Conservation (phyloP, 1,140 invertebrate genomes). For the Capitella teleta region DNA sequence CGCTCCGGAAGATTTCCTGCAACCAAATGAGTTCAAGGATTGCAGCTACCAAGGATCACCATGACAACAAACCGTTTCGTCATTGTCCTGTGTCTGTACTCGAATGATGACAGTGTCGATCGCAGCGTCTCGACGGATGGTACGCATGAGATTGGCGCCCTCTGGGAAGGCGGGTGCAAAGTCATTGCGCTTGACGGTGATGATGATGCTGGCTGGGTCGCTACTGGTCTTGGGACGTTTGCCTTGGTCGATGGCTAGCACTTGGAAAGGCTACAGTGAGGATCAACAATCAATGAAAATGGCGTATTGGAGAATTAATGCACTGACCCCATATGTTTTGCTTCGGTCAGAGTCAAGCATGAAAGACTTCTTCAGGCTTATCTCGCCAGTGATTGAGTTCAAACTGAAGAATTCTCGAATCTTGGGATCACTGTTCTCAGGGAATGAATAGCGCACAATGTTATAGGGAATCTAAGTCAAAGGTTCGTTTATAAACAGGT, state of each 20-base stretch:
- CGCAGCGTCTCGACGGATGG: neutral
- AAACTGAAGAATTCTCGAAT: conserved; percentile 22
- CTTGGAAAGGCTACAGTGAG: conserved; percentile 2
- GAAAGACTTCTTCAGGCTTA: conserved; percentile 20
- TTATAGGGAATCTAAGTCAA: conserved; percentile 21
- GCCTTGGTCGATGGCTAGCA: conserved; percentile 5
- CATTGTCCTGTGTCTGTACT: conserved; percentile 4
- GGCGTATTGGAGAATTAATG: too few relatives aligned
- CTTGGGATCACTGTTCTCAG: conserved; percentile 12
- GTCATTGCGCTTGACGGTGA: conserved; percentile 35
- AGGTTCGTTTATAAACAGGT: too few relatives aligned
- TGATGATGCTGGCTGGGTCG: conserved; percentile 19
- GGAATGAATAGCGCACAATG: conserved; percentile 18
- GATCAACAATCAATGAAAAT: too few relatives aligned
- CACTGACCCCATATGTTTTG: conserved; percentile 7
- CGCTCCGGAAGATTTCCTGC: conserved; percentile 8
- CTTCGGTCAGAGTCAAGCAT: conserved; percentile 15
- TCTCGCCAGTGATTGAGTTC: conserved; percentile 16
- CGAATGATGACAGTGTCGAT: neutral
- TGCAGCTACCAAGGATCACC: neutral
- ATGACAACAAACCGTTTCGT: neutral
- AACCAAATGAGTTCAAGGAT: neutral
- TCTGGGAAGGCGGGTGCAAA: conserved; percentile 52
- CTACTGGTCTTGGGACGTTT: conserved; percentile 1
- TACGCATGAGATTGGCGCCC: neutral